These are phyloP conservation scores for Corvus moneduloides DNA, from an alignment of 2,113 vertebrate genomes.

Conservation along the genomic window DNA sequence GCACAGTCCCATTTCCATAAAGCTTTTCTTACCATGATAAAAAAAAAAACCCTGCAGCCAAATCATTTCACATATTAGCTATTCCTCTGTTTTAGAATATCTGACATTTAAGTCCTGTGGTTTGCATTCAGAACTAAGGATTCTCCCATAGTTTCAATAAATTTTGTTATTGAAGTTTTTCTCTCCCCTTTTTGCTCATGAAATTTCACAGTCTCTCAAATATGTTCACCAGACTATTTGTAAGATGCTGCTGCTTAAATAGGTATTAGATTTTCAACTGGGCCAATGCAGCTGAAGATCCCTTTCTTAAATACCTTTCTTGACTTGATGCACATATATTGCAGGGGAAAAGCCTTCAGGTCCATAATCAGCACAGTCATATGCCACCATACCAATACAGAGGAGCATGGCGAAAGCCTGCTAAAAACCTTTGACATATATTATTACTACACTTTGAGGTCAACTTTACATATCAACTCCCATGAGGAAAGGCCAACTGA, in stretches of 20 bases:
- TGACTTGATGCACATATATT: neutral
- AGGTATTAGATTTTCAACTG: neutral
- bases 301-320: constrained; percentile 7
- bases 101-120: neutral
- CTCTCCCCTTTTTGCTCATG: neutral
- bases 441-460: constrained; percentile 6
- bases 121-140: neutral
- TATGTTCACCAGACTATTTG: neutral
- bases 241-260: neutral
- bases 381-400: neutral
- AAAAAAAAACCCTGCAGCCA: neutral
- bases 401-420: neutral
- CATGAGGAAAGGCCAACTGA: neutral
- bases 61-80: neutral
- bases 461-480: constrained; percentile 5
- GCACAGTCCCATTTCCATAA: neutral
- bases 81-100: neutral
- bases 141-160: neutral
- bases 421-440: constrained; percentile 34
- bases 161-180: neutral
- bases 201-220: neutral
- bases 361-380: neutral
- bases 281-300: constrained; percentile 1
- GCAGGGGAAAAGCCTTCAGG: neutral
- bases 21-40: neutral